phyloP scores from a whole-genome alignment of 2,113 vertebrate species.

The Lamprologus lemairii region DNA sequence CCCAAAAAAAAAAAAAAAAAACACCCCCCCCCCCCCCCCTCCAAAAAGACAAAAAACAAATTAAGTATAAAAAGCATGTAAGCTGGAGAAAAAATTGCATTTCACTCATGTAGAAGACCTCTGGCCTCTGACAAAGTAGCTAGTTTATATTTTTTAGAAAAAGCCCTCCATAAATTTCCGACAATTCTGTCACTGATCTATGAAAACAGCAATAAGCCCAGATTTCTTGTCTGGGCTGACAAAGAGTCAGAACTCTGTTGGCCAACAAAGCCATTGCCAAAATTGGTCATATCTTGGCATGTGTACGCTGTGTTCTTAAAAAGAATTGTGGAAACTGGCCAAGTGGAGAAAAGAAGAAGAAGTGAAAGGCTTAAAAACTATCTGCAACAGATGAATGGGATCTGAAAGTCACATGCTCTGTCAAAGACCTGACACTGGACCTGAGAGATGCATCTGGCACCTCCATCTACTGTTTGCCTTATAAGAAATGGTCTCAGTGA shows the following conservation, averaged over 20 bases:
- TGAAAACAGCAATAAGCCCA: background rate
- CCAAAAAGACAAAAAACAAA: background rate
- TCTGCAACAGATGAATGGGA: background rate
- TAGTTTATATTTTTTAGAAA: background rate
- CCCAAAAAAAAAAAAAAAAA: too few relatives aligned
- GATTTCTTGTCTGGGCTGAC: background rate
- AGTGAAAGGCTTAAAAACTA: background rate
- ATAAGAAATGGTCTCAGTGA: background rate
- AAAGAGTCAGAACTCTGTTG: background rate
- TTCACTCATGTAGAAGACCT: background rate
- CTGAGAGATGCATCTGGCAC: background rate
- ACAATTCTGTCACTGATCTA: background rate
- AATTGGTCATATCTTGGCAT: background rate
- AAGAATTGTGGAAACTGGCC: background rate
- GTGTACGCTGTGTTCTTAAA: background rate
- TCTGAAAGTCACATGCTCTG: background rate
- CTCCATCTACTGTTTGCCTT: background rate
- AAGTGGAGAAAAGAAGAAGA: background rate
- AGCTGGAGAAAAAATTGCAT: background rate
- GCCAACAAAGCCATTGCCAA: background rate
- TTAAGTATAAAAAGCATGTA: background rate
- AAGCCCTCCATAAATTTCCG: background rate
- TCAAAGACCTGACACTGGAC: background rate
- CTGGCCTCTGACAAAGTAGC: background rate
- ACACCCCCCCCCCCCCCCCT: accelerated